Evolutionary conservation across 1,140 invertebrate genomes (phyloP), one percentile per base, ranked within the genome.

Genomic region (Drosophila parabipectinata): DNA sequence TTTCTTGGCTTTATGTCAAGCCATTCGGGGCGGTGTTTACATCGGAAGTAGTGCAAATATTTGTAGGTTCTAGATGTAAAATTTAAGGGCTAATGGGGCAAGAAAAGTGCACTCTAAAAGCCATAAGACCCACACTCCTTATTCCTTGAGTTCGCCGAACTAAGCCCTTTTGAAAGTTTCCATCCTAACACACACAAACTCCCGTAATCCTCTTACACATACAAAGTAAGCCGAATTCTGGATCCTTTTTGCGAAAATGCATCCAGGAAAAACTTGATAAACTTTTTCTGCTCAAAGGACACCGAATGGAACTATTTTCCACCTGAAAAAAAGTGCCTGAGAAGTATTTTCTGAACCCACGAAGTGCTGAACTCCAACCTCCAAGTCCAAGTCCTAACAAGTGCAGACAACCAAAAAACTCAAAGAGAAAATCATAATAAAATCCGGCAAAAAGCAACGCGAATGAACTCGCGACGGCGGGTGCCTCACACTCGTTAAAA

Each of bases 281-380:
- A 69, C 32, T 57, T 69, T 57, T 56, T 44, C 5, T 4, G 3
- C 44, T 39, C 12, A 47, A 48, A 37, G 32, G 37, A n/a, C 37
- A 71, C 44, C 57, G 44, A 50, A 71, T 57, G 8, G 30, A 76
- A 55, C 44, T 68, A 60, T 68, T 76, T 76, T 55, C 18, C 50
- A 75, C 55, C 54, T 74, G 72, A 37, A 28, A 72, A 63, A 73
- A 74, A 64, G 44, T 26, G 28, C 57, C 57, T 37, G 28, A 73
- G 48, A 37, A 30, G 48, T 26, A 72, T 62, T 62, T 62, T 39
- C 50, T 21, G 12, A 26, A 48, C 24, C 39, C 66, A 57, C 45
- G 54, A 66, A 53, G 45, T 60, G 6, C 26, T 28, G 10, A 37
- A 4, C 12, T 10, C 10, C 34, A 12, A n/a, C 10, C 34, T 37